phyloP scores from a whole-genome alignment of 2,888 invertebrate genomes.

The Entomobrya proxima region DNA sequence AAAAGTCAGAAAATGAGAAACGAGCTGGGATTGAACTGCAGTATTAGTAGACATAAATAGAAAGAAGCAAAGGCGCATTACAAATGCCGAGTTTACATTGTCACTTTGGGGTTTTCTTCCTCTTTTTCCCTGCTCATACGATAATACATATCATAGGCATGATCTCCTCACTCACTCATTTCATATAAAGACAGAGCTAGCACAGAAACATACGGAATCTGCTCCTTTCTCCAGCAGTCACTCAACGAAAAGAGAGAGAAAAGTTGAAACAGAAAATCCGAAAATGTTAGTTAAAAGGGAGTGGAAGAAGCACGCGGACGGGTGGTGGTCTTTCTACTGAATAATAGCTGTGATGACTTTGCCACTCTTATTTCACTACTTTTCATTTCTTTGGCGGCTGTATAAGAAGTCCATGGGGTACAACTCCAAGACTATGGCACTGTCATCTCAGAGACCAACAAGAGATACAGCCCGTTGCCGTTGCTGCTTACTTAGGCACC shows the following conservation, averaged over 20 bases:
- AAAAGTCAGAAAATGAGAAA: conserved; percentile 63
- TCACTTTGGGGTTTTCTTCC: conserved; percentile 59
- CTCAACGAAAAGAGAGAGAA: neutral
- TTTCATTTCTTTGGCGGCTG: neutral
- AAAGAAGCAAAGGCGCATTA: neutral
- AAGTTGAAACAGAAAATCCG: conserved; percentile 34
- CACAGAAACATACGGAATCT: neutral
- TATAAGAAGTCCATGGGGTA: conserved; percentile 51
- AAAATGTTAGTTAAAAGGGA: conserved; percentile 28
- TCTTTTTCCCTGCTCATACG: conserved; percentile 16
- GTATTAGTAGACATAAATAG: neutral
- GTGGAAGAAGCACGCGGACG: neutral
- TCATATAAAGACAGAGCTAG: neutral
- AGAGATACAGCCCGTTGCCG: neutral
- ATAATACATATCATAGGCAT: conserved; percentile 25
- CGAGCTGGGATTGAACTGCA: conserved; percentile 6
- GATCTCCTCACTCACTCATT: conserved; percentile 22
- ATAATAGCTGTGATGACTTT: conserved; percentile 36
- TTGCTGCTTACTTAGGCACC: neutral
- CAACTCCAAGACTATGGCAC: neutral
- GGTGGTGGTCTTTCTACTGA: neutral
- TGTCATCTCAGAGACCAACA: neutral
- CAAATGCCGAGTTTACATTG: too few relatives aligned
- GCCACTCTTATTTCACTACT: neutral
- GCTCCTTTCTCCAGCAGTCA: neutral